phyloP scores from a whole-genome alignment of 2,888 invertebrate species.

The Eupithecia pulchellata region DNA sequence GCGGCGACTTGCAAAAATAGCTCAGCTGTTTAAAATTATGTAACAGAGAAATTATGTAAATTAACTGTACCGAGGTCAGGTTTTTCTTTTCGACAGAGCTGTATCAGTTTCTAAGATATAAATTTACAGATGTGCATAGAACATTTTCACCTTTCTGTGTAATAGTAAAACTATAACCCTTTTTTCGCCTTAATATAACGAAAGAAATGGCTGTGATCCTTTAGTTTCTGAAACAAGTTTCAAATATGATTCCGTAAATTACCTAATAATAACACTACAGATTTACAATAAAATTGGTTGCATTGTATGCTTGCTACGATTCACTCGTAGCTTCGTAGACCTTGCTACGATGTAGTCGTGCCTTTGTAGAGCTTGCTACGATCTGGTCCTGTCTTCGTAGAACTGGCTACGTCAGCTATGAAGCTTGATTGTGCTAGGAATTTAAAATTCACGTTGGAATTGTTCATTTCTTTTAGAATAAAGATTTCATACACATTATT shows the following conservation, averaged over 20 bases:
- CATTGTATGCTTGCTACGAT: too few species aligned
- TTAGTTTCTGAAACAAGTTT: neutral
- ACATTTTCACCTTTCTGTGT: too few species aligned
- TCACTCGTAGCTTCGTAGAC: neutral
- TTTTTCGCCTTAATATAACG: neutral
- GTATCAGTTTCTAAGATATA: neutral
- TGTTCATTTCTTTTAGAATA: neutral
- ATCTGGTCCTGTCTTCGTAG: neutral
- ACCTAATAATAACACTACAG: too few species aligned
- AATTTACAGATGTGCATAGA: too few species aligned
- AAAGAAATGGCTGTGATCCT: neutral
- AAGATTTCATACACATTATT: neutral
- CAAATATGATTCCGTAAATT: neutral
- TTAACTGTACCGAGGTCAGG: neutral
- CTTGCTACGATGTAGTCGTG: neutral
- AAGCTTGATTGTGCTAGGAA: neutral
- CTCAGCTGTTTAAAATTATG: constrained; percentile 8
- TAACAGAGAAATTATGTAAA: neutral
- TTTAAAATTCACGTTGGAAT: neutral
- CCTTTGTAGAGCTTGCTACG: neutral
- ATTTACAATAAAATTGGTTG: too few species aligned
- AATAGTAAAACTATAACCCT: neutral
- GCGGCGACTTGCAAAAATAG: constrained; percentile 28
- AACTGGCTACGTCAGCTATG: neutral
- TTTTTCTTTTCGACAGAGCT: neutral